Percentiles rank a stretch among this genome's conserved stretches.
These are phyloP conservation scores for Platorchestia sp. DNA, from an alignment of 1,140 invertebrate species.

Conservation along the genomic window DNA sequence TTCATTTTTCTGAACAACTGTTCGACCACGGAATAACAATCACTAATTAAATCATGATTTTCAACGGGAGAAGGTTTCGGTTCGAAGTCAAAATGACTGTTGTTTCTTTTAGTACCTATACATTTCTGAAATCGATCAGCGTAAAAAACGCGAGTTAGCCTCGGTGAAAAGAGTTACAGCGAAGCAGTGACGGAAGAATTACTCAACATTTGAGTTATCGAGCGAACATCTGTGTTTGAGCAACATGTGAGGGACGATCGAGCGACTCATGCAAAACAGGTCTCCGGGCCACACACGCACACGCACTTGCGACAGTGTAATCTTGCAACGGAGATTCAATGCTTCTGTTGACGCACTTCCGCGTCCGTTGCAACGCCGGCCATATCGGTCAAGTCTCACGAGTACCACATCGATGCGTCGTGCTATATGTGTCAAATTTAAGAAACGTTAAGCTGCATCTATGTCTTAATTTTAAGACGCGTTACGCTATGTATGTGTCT, in stretches of 20 bases:
- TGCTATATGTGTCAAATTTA: neutral
- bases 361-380: neutral
- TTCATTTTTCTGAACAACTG: too few species aligned
- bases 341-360: neutral
- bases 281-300: neutral
- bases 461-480: too few species aligned
- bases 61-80: too few species aligned
- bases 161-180: neutral
- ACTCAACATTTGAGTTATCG: neutral
- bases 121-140: neutral
- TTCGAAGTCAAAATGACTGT: too few species aligned
- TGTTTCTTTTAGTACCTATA: neutral
- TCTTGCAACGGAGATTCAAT: neutral
- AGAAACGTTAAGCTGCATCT: too few species aligned
- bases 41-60: too few species aligned
- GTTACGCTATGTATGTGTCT: too few species aligned
- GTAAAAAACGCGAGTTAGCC: neutral
- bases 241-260: neutral
- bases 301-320: neutral
- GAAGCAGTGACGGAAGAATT: neutral
- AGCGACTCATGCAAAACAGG: neutral
- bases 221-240: neutral
- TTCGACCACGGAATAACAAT: too few species aligned
- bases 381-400: neutral
- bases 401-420: too few species aligned